Conservation (phyloP, 2,113 vertebrate species). For the Casuarius casuarius region DNA sequence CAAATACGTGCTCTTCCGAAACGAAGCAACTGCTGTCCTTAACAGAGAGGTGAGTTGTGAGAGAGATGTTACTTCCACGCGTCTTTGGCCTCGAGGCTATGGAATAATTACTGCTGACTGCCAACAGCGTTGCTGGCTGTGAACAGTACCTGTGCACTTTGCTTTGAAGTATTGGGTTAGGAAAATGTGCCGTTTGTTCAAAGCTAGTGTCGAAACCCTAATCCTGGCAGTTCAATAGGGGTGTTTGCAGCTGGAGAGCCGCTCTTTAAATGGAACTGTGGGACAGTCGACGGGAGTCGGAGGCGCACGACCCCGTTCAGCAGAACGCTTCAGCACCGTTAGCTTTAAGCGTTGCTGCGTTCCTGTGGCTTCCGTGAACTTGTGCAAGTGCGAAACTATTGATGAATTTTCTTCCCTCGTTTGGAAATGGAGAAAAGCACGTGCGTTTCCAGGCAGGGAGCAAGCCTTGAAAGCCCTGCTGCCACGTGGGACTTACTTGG, state of each 20-base stretch:
- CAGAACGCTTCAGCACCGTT: not conserved
- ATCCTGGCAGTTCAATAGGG: not conserved
- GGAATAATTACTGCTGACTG: constrained; percentile 2
- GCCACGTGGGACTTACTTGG: too few species aligned
- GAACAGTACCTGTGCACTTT: not conserved
- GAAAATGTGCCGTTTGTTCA: not conserved
- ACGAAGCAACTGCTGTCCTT: constrained; percentile 20
- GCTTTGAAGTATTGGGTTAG: not conserved
- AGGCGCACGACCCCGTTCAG: not conserved
- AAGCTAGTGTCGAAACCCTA: not conserved
- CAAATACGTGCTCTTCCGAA: not conserved
- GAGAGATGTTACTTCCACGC: not conserved
- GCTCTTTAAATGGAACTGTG: not conserved
- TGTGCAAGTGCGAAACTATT: too few species aligned
- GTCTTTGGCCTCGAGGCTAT: not conserved
- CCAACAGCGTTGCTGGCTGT: not conserved
- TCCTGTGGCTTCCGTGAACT: too few species aligned
- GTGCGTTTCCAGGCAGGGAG: too few species aligned
- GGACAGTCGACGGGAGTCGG: not conserved
- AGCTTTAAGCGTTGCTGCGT: too few species aligned
- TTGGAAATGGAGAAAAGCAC: too few species aligned
- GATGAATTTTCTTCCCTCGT: too few species aligned
- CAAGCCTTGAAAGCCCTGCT: too few species aligned
- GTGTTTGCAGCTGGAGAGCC: not conserved
- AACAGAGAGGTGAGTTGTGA: not conserved